Evolutionary conservation across 1,140 invertebrate species (phyloP).

Genomic region (Doryteuthis pealeii): DNA sequence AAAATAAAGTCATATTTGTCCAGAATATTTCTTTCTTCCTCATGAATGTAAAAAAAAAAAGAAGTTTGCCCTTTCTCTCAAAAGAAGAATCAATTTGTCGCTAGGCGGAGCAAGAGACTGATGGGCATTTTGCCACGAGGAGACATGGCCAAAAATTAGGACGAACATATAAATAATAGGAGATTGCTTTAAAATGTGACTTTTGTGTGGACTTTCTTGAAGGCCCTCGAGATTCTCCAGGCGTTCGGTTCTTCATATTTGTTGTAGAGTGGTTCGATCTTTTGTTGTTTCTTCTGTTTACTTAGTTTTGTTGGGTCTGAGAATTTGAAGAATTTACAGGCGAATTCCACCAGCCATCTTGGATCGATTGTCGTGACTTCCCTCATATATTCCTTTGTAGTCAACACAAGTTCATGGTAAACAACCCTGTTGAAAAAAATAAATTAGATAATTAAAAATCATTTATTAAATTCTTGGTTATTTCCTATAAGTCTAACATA

Average conservation of each 20-base stretch:
- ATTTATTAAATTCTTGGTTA: no score
- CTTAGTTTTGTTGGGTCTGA: conserved; percentile 98
- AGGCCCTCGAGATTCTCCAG: conserved; percentile 91
- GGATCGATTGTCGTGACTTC: conserved; percentile 99
- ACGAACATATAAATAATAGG: no score
- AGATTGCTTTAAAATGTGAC: conserved; percentile 54
- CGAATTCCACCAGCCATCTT: conserved; percentile 99
- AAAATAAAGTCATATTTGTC: no score
- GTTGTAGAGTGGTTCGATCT: conserved; percentile 96
- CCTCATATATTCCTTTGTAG: conserved; percentile 99
- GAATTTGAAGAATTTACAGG: conserved; percentile 98
- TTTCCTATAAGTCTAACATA: no score
- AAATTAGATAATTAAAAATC: no score
- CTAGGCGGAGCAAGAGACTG: no score
- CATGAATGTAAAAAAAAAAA: no score
- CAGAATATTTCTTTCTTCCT: no score
- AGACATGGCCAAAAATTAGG: no score
- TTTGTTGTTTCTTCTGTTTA: conserved; percentile 99
- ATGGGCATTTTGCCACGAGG: no score
- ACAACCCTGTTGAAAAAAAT: conserved; percentile 76
- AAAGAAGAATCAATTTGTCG: no score
- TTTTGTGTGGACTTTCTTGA: conserved; percentile 60
- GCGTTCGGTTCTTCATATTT: conserved; percentile 99
- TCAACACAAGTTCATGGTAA: conserved; percentile 98
- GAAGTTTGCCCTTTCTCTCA: no score